A percentile compares a stretch with the other conserved stretches of the same genome.
These are phyloP conservation scores for Netelia inedita DNA, from an alignment of 2,888 invertebrate genomes.

Conservation along the genomic window DNA sequence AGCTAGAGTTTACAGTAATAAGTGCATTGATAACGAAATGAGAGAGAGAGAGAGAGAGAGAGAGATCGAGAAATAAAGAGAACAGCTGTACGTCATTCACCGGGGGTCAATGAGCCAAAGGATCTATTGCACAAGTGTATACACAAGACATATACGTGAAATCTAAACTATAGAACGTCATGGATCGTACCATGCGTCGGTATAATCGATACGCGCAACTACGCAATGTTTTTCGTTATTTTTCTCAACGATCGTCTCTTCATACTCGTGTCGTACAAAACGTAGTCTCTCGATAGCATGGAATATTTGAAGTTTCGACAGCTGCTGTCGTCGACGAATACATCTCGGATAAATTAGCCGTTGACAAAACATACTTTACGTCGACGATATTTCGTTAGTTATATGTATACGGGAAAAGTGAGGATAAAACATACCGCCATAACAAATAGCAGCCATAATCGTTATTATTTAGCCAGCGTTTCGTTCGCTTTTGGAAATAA, in stretches of 20 bases:
- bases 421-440: constrained; percentile 79
- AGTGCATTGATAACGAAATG: constrained; percentile 33
- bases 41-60: constrained; percentile 16
- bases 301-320: no score
- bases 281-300: no score
- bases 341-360: no score
- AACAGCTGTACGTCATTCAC: constrained; percentile 26
- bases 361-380: no score
- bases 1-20: constrained; percentile 28
- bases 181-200: not conserved
- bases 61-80: constrained; percentile 32
- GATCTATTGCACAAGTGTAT: constrained; percentile 17
- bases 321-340: no score
- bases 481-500: constrained; percentile 10
- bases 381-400: no score
- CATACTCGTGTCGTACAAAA: no score
- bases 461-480: constrained; percentile 49
- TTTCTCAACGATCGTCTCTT: no score
- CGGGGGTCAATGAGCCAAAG: constrained; percentile 65
- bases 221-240: no score
- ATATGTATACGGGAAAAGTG: no score
- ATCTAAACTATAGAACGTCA: not conserved
- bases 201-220: not conserved
- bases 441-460: constrained; percentile 83
- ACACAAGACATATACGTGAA: not conserved